Conservation (phyloP, 2,113 vertebrate species). For the Meriones unguiculatus region DNA sequence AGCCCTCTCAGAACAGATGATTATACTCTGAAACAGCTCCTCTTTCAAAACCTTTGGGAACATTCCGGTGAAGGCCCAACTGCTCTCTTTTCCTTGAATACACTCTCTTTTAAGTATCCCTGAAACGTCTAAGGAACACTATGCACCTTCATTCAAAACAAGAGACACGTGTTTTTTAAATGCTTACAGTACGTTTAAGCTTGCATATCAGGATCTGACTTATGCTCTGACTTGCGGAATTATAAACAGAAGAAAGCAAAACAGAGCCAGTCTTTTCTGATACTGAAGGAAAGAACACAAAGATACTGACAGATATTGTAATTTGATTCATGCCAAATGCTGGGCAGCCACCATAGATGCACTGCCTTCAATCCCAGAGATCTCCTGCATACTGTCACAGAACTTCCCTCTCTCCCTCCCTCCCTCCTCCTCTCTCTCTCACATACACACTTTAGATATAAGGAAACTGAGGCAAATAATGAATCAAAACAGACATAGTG, state of each 20-base stretch:
- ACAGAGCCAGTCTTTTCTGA: background rate
- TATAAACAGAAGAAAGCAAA: conserved; percentile 32
- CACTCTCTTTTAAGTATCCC: conserved; percentile 48
- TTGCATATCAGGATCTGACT: background rate
- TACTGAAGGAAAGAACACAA: background rate
- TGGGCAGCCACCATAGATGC: fast-evolving
- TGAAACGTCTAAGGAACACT: conserved; percentile 52
- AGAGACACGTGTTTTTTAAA: conserved; percentile 60
- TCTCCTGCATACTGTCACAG: background rate
- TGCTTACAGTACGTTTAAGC: conserved; percentile 34
- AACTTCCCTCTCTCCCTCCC: no score
- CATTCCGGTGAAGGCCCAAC: background rate
- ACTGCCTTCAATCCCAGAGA: background rate
- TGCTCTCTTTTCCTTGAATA: conserved; percentile 47
- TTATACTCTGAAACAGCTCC: conserved; percentile 36
- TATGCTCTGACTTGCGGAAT: conserved; percentile 20
- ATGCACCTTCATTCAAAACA: conserved; percentile 40
- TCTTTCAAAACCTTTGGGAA: conserved; percentile 40
- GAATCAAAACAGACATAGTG: background rate
- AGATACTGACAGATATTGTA: background rate
- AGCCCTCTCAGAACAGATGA: background rate
- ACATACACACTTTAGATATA: background rate
- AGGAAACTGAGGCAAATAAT: background rate
- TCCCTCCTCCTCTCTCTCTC: no score
- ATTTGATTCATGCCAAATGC: background rate